Base-by-base conservation (phyloP, 2,113 vertebrate species). In the Gymnocephalus cernua region DNA sequence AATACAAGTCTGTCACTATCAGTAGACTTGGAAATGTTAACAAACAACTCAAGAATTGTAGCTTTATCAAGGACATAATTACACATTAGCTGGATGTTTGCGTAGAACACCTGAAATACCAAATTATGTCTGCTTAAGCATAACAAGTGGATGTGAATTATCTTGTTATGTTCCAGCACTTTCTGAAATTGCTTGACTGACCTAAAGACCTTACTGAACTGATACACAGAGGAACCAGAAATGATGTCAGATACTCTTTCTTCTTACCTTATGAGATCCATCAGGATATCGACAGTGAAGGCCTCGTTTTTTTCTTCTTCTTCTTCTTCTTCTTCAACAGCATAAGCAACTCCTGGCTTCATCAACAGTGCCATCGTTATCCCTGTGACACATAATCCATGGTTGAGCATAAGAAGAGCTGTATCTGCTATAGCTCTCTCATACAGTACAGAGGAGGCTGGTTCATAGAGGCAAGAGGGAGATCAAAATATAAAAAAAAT, bases 231-330 rank as follows among this genome's bases (percentile, higher is more conserved):
- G 67, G 25, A 69, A 53, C 21, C 21, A 27, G 50, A 13, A 62
- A 38, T 13, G 1, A 51, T 16, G 41, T 47, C 25, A 47, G 10
- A 48, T 14, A 61, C 19, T n/a, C 7, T 18, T 32, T 23, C 9
- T 35, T 56, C 54, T 73, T 13, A 74, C 70, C 41, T 25, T 9
- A 69, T 0, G 7, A 79, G 14, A 74, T 84, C 76, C 44, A 57
- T 2, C 21, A 79, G 21, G n/a, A 32, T n/a, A 1, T 38, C 0
- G 0, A 25, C 0, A 1, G 32, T 29, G 19, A 64, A 57, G 3
- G 25, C 0, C 25, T n/a, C 1, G 1, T 64, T 29, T 8, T 74
- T 1, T 1, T 32, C 18, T 5, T 5, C 0, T 0, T 69, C 58
- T 9, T 10, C 32, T 21, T 3, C 1, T 0, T 2, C 1, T 32